phyloP scores from a whole-genome alignment of 2,113 vertebrate genomes.

The Caretta caretta region DNA sequence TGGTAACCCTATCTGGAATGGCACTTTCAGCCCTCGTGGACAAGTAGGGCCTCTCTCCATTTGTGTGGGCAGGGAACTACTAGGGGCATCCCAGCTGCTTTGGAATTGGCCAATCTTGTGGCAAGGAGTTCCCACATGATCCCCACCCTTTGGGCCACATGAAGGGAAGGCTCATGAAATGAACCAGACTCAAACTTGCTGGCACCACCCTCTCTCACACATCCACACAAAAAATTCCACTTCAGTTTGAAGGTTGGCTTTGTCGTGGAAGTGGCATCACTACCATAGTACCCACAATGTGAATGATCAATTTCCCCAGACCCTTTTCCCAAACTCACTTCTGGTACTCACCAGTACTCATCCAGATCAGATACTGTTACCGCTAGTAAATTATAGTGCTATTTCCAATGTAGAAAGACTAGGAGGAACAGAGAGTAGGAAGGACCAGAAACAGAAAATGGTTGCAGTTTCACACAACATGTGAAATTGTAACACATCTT shows the following conservation, averaged over 20 bases:
- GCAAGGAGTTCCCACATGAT: background rate
- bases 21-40: background rate
- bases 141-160: background rate
- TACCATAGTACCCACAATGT: background rate
- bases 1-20: background rate
- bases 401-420: background rate
- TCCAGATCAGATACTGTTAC: background rate
- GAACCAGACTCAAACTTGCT: background rate
- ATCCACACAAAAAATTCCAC: background rate
- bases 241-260: background rate
- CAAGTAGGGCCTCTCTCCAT: background rate
- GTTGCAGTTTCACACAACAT: slow-evolving; percentile 32
- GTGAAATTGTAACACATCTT: slow-evolving; percentile 64
- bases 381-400: background rate
- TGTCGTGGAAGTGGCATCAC: rapidly evolving
- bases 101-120: background rate
- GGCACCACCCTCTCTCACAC: background rate
- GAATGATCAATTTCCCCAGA: background rate
- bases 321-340: background rate
- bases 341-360: background rate
- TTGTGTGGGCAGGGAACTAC: background rate
- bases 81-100: background rate
- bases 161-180: background rate
- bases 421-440: slow-evolving; percentile 11
- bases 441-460: slow-evolving; percentile 39